These are phyloP conservation scores for Drosophila mimetica DNA, from an alignment of 2,888 invertebrate species.

Conservation along the genomic window DNA sequence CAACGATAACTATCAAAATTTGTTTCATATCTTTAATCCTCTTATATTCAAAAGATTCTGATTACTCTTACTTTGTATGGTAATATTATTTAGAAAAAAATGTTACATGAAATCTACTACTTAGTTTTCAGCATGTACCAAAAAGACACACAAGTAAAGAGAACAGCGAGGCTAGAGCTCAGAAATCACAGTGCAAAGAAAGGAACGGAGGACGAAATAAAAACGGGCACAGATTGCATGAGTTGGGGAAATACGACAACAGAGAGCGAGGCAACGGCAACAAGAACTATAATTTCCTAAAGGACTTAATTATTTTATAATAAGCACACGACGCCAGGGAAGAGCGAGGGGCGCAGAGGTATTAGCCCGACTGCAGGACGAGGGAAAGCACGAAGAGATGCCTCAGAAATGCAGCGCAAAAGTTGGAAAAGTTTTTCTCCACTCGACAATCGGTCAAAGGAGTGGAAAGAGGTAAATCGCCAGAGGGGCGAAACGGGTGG, in stretches of 20 bases:
- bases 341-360: constrained; percentile 2
- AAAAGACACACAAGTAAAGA: not conserved
- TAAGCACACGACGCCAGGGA: constrained; percentile 74
- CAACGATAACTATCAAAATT: no score
- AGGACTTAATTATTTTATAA: constrained; percentile 83
- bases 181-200: constrained; percentile 26
- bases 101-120: not conserved
- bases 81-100: no score
- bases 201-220: constrained; percentile 16
- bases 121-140: not conserved
- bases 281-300: constrained; percentile 79
- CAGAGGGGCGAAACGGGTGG: constrained; percentile 7
- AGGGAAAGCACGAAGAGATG: constrained; percentile 47
- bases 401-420: constrained; percentile 67
- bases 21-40: no score
- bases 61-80: no score
- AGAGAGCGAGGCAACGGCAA: constrained; percentile 43
- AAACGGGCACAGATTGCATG: constrained; percentile 51
- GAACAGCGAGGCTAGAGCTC: constrained; percentile 11
- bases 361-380: constrained; percentile 14
- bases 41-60: no score
- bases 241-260: constrained; percentile 37
- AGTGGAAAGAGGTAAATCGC: constrained; percentile 22
- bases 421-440: constrained; percentile 63
- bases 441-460: constrained; percentile 52